These are phyloP conservation scores for Agriotes lineatus DNA, from an alignment of 2,888 invertebrate species.

Conservation along the genomic window DNA sequence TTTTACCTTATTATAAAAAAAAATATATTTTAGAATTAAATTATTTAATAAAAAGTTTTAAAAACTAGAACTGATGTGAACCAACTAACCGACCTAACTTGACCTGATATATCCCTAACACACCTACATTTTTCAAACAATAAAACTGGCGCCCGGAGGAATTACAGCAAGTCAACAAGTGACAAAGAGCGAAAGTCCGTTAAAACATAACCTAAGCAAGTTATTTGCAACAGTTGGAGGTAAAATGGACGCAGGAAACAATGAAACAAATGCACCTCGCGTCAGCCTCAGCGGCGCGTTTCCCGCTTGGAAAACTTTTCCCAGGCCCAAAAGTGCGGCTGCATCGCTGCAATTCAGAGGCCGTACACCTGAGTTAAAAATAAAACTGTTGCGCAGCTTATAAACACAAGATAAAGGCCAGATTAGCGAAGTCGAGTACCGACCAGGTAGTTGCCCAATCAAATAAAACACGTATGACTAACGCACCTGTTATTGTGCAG, in stretches of 20 bases:
- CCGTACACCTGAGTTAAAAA: neutral
- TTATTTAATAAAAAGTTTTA: too few species aligned
- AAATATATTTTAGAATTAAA: too few species aligned
- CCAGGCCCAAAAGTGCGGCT: conserved; percentile 2
- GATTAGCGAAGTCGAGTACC: conserved; percentile 28
- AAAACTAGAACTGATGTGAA: too few species aligned
- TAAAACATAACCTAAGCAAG: too few species aligned
- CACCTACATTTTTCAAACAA: too few species aligned
- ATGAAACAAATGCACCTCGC: conserved; percentile 11
- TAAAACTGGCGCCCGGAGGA: neutral
- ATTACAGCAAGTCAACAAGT: neutral
- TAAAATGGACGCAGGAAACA: too few species aligned
- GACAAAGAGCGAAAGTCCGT: neutral
- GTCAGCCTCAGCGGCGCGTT: neutral
- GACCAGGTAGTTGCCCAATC: conserved; percentile 38
- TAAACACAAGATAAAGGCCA: conserved; percentile 2
- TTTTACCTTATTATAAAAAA: too few species aligned
- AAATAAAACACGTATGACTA: conserved; percentile 41
- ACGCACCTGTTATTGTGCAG: conserved; percentile 42
- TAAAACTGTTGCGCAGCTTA: neutral
- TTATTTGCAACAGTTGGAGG: neutral
- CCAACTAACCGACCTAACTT: too few species aligned
- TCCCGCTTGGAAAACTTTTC: neutral
- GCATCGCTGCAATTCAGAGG: too few species aligned
- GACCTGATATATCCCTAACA: too few species aligned